These are phyloP conservation scores for Solenopsis fugax DNA, from an alignment of 1,140 invertebrate species.

Conservation along the genomic window DNA sequence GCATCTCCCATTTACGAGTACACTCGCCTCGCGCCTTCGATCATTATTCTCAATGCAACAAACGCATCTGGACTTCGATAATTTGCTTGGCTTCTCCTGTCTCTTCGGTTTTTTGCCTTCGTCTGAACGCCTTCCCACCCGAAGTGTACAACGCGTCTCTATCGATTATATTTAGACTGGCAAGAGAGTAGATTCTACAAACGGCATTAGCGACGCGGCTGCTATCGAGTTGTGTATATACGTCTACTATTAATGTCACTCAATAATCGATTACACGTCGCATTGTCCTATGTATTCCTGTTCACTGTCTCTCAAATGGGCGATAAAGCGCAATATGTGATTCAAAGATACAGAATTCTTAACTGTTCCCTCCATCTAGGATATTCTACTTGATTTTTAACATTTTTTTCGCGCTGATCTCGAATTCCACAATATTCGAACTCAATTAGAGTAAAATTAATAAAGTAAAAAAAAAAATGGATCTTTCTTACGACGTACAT, in stretches of 20 bases:
- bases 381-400: not conserved
- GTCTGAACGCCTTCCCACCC: not conserved
- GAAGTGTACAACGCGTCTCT: not conserved
- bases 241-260: conserved; percentile 18
- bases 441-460: not conserved
- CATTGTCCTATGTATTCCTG: not conserved
- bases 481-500: not conserved
- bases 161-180: conserved; percentile 45
- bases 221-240: conserved; percentile 10
- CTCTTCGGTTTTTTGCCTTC: not conserved
- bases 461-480: not conserved
- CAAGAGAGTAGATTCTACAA: conserved; percentile 15
- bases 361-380: not conserved
- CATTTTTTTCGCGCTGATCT: not conserved
- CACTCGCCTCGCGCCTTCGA: conserved; percentile 40
- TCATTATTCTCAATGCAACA: conserved; percentile 39
- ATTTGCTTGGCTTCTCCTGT: conserved; percentile 27
- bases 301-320: not conserved
- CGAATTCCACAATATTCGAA: not conserved
- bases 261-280: conserved; percentile 43
- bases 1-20: conserved; percentile 61
- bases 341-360: not conserved
- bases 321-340: not conserved
- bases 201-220: conserved; percentile 30
- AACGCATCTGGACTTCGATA: conserved; percentile 19